Conservation (phyloP, 2,888 invertebrate genomes). For the Lissonota sp. region DNA sequence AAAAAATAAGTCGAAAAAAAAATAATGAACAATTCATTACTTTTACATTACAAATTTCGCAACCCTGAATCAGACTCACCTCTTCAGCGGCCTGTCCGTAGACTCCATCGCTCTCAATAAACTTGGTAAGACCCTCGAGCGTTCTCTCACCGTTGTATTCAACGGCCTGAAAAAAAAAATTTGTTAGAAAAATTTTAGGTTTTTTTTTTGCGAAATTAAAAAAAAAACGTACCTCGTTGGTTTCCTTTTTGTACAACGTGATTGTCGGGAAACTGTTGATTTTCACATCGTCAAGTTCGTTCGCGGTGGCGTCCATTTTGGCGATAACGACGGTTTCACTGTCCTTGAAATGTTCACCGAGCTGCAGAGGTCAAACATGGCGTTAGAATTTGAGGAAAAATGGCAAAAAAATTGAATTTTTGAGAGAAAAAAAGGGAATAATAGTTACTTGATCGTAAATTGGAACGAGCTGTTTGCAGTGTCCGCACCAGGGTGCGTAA, state of each 20-base stretch:
- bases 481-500: conserved; percentile 99
- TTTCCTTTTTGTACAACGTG: conserved; percentile 96
- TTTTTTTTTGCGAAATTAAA: conserved; percentile 21
- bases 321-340: conserved; percentile 94
- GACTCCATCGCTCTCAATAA: conserved; percentile 95
- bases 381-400: not conserved
- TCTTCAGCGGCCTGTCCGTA: conserved; percentile 89
- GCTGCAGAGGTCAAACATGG: conserved; percentile 84
- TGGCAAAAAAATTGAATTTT: conserved; percentile 19
- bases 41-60: too few species aligned
- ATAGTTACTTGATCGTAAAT: conserved; percentile 91
- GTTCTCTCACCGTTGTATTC: conserved; percentile 98
- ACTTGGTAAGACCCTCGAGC: conserved; percentile 95
- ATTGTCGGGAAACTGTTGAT: conserved; percentile 97
- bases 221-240: conserved; percentile 88
- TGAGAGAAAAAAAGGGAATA: conserved; percentile 16
- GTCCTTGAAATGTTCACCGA: conserved; percentile 96
- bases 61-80: conserved; percentile 81
- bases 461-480: conserved; percentile 98
- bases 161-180: conserved; percentile 85
- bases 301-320: conserved; percentile 99
- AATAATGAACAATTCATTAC: too few species aligned
- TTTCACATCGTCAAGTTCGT: conserved; percentile 98
- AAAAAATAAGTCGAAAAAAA: conserved; percentile 31
- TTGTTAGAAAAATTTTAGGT: too few species aligned